Percentiles rank a stretch among this genome's conserved stretches.
phyloP scores from a whole-genome alignment of 2,888 invertebrate species.

The Drosophila flavopinicola region DNA sequence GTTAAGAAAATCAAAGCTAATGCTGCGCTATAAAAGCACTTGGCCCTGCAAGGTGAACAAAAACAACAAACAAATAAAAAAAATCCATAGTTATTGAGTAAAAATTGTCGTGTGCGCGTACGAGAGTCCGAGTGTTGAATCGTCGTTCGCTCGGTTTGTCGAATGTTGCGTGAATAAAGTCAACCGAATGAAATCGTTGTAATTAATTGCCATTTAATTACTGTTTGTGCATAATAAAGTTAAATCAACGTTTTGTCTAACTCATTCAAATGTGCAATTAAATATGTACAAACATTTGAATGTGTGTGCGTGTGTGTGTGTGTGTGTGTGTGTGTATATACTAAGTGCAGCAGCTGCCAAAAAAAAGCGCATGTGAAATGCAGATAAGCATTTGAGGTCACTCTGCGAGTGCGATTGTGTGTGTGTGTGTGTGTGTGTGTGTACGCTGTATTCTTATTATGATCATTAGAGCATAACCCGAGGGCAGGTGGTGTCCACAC shows the following conservation, averaged over 20 bases:
- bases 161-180: conserved; percentile 73
- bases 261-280: conserved; percentile 13
- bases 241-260: conserved; percentile 33
- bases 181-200: conserved; percentile 69
- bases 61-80: conserved; percentile 13
- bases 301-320: conserved; percentile 18
- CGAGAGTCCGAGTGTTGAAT: conserved; percentile 34
- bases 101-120: conserved; percentile 49
- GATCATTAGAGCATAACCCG: conserved; percentile 74
- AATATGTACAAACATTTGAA: conserved; percentile 9
- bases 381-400: conserved; percentile 77
- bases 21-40: conserved; percentile 26
- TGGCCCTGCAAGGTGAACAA: conserved; percentile 35
- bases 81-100: conserved; percentile 48
- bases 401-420: conserved; percentile 26
- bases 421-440: conserved; percentile 16
- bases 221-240: conserved; percentile 59
- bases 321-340: conserved; percentile 33
- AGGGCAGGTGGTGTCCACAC: conserved; percentile 78
- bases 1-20: conserved; percentile 42
- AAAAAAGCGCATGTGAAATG: conserved; percentile 72
- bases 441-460: conserved; percentile 53
- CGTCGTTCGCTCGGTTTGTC: conserved; percentile 52
- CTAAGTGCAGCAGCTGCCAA: conserved; percentile 64
- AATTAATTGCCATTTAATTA: conserved; percentile 77